phyloP scores from a whole-genome alignment of 1,140 invertebrate species.

The Thalassaphorura encarpata region DNA sequence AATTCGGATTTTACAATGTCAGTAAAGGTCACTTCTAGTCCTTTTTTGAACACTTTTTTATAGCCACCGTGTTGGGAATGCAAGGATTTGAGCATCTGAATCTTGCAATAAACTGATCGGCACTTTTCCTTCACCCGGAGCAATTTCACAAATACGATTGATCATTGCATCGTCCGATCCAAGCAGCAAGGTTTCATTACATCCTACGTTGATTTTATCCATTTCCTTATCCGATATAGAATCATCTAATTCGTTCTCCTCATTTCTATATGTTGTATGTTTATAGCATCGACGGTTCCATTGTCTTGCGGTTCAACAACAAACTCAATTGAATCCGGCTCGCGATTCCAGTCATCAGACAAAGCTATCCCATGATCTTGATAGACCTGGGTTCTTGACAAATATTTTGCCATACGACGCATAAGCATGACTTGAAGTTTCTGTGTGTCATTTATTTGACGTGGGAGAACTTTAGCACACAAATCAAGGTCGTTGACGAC shows the following conservation, averaged over 20 bases:
- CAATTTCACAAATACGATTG: background rate
- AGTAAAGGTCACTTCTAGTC: conserved; percentile 14
- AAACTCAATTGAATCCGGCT: no score
- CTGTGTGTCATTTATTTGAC: conserved; percentile 7
- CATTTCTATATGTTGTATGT: background rate
- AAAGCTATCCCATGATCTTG: background rate
- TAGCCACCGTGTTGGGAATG: conserved; percentile 32
- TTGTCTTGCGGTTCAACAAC: no score
- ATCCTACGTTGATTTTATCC: background rate
- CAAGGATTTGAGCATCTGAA: conserved; percentile 30
- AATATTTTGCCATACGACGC: conserved; percentile 10
- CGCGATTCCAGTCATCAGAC: conserved; percentile 7
- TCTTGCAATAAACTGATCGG: conserved; percentile 6
- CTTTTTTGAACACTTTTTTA: conserved; percentile 10
- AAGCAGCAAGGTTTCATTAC: background rate
- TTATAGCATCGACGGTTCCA: no score
- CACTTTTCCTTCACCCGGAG: conserved; percentile 13
- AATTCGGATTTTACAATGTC: conserved; percentile 13
- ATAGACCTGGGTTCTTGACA: conserved; percentile 5
- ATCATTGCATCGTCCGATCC: background rate
- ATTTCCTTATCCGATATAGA: background rate
- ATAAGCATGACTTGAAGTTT: conserved; percentile 15
- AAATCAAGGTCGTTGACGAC: conserved; percentile 8
- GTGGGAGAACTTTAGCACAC: conserved; percentile 8
- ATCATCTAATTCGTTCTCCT: background rate